These are phyloP conservation scores for Phalloptychus januarius DNA, from an alignment of 2,797 vertebrate genomes.

Conservation along the genomic window DNA sequence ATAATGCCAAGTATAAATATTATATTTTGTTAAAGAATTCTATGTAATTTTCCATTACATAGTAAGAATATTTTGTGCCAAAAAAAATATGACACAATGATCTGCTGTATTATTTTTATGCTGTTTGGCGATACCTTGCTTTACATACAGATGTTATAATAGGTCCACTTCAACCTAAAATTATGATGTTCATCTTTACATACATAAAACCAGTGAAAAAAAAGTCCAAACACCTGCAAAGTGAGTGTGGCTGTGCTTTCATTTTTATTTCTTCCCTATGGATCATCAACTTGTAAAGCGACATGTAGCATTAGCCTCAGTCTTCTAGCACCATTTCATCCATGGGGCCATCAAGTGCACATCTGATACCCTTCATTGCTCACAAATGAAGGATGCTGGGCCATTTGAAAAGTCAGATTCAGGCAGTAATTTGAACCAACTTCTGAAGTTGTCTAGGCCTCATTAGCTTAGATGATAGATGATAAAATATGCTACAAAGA, in stretches of 20 bases:
- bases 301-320: conserved; percentile 12
- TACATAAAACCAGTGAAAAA: not conserved
- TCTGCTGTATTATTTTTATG: not conserved
- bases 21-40: conserved; percentile 2
- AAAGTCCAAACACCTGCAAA: not conserved
- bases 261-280: conserved; percentile 8
- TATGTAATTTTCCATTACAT: not conserved
- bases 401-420: conserved; percentile 11
- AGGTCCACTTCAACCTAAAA: no score
- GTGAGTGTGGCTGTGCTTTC: not conserved
- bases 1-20: conserved; percentile 6
- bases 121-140: not conserved
- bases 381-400: not conserved
- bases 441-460: conserved; percentile 4
- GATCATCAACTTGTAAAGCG: conserved; percentile 8
- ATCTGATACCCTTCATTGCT: not conserved
- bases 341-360: not conserved
- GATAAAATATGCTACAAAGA: not conserved
- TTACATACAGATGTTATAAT: not conserved
- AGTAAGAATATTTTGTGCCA: no score
- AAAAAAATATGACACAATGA: not conserved
- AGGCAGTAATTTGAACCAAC: not conserved
- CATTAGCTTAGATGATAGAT: conserved; percentile 7
- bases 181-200: not conserved
- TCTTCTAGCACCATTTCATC: conserved; percentile 8